Percentiles rank a stretch among this genome's conserved stretches.
phyloP scores from a whole-genome alignment of 2,888 invertebrate species.

The Nomada lathburiana region DNA sequence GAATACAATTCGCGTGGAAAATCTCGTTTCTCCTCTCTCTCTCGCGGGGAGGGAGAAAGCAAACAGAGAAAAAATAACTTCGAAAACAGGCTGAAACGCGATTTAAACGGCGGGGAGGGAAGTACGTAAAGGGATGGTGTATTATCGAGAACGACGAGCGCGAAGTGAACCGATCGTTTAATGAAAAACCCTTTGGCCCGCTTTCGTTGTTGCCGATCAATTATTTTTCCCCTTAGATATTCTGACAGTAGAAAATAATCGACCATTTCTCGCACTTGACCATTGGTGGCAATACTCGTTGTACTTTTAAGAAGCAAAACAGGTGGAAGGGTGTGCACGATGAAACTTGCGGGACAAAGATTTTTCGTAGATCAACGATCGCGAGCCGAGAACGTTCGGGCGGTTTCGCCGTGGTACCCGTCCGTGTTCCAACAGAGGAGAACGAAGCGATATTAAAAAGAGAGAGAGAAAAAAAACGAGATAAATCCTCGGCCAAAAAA shows the following conservation, averaged over 20 bases:
- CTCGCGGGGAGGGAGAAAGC: no score
- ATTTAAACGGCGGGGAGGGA: constrained; percentile 21
- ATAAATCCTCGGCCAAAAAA: constrained; percentile 12
- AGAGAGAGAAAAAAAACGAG: background rate
- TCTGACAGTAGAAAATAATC: no score
- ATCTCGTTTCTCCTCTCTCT: constrained; percentile 34
- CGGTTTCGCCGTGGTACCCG: background rate
- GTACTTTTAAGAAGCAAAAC: no score
- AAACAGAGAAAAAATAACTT: no score
- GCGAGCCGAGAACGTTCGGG: background rate
- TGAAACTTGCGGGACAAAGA: background rate
- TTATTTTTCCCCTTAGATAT: background rate
- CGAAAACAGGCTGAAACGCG: constrained; percentile 20
- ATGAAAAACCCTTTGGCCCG: constrained; percentile 12
- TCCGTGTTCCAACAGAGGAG: background rate
- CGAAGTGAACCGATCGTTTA: constrained; percentile 38
- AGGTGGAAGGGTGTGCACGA: background rate
- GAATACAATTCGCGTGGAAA: constrained; percentile 48
- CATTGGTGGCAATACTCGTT: no score
- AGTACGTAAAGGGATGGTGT: background rate
- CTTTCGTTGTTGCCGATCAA: background rate
- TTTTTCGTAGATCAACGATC: background rate
- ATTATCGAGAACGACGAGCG: constrained; percentile 38
- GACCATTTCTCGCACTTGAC: no score
- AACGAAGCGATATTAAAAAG: no score